Evolutionary conservation across 2,888 invertebrate genomes (phyloP), one percentile per base, ranked within the genome.

Genomic region (Endomychus coccineus): DNA sequence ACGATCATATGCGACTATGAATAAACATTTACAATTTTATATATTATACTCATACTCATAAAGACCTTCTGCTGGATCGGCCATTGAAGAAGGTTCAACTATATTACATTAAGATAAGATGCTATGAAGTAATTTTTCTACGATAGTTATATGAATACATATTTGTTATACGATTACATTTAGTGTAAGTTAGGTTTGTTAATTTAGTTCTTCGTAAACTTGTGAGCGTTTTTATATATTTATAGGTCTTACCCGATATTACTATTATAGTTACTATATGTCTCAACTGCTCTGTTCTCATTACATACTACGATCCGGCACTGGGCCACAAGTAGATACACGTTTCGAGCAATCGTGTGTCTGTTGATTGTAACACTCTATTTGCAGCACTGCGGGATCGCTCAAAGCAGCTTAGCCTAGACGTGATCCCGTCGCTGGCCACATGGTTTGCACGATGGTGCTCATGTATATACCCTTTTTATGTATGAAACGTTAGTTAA

Each of bases 311-410:
- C 15, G 2, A 23, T 23, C 61, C 61, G 62, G 62, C 59, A 58
- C 54, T 59, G 62, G 61, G 64, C 62, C 62, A 56, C 53, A 50
- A 54, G n/a, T 54, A 56, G 55, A 58, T 61, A 63, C 61, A 64
- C 61, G 64, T 64, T 64, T 64, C 58, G 64, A 66, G 64, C 66
- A 59, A 62, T 64, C 64, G 63, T 64, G 63, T 64, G 61, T 64
- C 62, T 66, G 60, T 61, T 59, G 57, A 54, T 57, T 56, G 54
- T 54, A 59, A 36, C 33, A 45, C 44, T 47, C 49, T 48, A 46
- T n/a, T n/a, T n/a, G n/a, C n/a, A 55, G 55, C 56, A 57, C 53
- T 9, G 27, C 38, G 27, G 24, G 22, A 27, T 38, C 33, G 16
- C 24, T 23, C 30, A n/a, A n/a, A n/a, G n/a, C n/a, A n/a, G 22